phyloP scores from a whole-genome alignment of 1,140 invertebrate genomes.

The Pararge aegeria region DNA sequence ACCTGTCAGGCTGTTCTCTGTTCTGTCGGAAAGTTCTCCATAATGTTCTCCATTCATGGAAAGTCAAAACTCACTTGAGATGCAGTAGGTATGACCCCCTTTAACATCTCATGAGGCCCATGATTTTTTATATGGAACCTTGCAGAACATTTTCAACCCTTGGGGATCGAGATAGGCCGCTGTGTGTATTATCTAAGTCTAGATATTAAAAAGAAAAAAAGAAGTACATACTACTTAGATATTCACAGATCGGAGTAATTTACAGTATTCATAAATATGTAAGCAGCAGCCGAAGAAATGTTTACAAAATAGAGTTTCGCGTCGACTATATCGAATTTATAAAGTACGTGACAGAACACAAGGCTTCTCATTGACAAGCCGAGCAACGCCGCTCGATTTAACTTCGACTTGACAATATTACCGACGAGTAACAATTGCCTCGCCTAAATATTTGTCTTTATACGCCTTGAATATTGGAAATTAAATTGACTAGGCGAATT shows the following conservation, averaged over 20 bases:
- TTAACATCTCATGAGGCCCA: no score
- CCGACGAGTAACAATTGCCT: constrained; percentile 34
- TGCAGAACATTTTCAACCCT: no score
- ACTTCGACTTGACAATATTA: constrained; percentile 36
- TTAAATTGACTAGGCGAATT: no score
- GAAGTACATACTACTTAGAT: no score
- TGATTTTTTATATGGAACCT: no score
- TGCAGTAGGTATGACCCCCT: no score
- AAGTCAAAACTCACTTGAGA: neutral
- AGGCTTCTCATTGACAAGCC: constrained; percentile 31
- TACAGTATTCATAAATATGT: constrained; percentile 11
- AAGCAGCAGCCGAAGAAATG: constrained; percentile 1
- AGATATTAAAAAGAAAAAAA: no score
- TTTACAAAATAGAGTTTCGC: constrained; percentile 24
- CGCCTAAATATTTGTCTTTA: constrained; percentile 28
- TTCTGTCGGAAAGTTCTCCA: no score
- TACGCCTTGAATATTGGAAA: neutral
- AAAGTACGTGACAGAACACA: constrained; percentile 35
- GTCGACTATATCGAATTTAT: constrained; percentile 38
- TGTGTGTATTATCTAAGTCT: no score
- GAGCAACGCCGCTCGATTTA: constrained; percentile 32
- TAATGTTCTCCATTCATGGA: no score
- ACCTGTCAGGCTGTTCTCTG: no score
- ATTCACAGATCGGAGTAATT: neutral
- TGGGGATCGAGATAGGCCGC: no score